Percentiles rank a stretch among this genome's conserved stretches.
Evolutionary conservation across 2,113 vertebrate genomes (phyloP).

Genomic region (Phylloscopus trochilus): DNA sequence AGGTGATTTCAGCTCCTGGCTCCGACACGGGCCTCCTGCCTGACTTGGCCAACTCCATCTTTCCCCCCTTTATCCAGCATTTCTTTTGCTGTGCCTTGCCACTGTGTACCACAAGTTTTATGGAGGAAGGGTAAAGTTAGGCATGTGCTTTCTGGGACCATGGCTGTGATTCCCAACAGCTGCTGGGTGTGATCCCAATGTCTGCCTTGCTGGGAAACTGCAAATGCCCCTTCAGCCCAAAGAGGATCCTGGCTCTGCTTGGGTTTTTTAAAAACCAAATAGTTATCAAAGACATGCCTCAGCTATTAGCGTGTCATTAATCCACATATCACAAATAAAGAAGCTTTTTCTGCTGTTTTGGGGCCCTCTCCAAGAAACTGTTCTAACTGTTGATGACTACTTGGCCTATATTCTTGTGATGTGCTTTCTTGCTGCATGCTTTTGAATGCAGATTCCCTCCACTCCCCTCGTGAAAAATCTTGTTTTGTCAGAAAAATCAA

Average conservation of each 20-base stretch:
- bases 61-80: neutral
- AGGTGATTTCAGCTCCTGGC: slow-evolving; percentile 54
- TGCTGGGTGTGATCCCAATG: neutral
- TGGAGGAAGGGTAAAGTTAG: neutral
- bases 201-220: neutral
- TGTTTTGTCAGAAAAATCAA: neutral
- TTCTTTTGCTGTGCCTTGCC: neutral
- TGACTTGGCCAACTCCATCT: slow-evolving; percentile 19
- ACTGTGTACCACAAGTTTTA: neutral
- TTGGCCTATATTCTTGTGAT: neutral
- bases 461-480: neutral
- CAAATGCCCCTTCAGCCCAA: neutral
- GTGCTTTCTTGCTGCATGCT: neutral
- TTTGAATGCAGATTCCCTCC: neutral
- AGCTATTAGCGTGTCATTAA: slow-evolving; percentile 6
- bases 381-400: neutral
- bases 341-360: neutral
- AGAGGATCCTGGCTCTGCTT: neutral
- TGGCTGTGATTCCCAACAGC: neutral
- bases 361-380: neutral
- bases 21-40: neutral
- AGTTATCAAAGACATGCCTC: neutral
- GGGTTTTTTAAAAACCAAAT: neutral
- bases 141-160: neutral
- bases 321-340: neutral